Evolutionary conservation across 2,888 invertebrate species (phyloP), one percentile per base, ranked within the genome.

Genomic region (Brachycybe producta): DNA sequence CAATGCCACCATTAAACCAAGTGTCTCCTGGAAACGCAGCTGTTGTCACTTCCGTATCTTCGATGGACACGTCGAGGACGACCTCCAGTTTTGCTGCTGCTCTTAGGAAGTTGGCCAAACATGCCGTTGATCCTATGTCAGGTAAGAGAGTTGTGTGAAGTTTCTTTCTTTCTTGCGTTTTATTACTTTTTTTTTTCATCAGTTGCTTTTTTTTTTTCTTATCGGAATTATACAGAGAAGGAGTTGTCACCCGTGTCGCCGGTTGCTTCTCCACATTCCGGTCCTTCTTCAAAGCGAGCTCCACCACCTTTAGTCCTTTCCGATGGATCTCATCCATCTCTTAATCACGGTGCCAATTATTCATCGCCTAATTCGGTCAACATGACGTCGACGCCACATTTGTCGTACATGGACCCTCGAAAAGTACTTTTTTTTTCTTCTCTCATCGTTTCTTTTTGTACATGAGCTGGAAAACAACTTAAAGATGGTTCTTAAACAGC

Each of bases 91-190:
- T 91, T 73, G 90, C 91, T 47, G 88, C 90, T 41, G 91, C 91
- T 23, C 73, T 92, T 47, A 77, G 91, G 52, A 86, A 84, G 65
- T 75, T 91, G 58, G 91, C 91, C 56, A 88, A 91, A 70, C 90
- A 91, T 68, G 88, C 87, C 21, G 84, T 57, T 7, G 58, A 54
- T 32, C 57, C 57, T 7, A 24, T 42, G 41, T 41, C 57, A 42
- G 56, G 57, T 56, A 8, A n/a, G n/a, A n/a, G n/a, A n/a, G n/a
- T n/a, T n/a, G n/a, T n/a, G n/a, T n/a, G n/a, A n/a, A n/a, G n/a
- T n/a, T n/a, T n/a, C n/a, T n/a, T n/a, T n/a, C n/a, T n/a, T n/a
- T n/a, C n/a, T n/a, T n/a, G n/a, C n/a, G n/a, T n/a, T n/a, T n/a
- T n/a, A n/a, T n/a, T n/a, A n/a, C n/a, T n/a, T n/a, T n/a, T n/a